A percentile compares a stretch with the other conserved stretches of the same genome.
Conservation (phyloP, 2,888 invertebrate genomes). For the Perizoma affinitatum region DNA sequence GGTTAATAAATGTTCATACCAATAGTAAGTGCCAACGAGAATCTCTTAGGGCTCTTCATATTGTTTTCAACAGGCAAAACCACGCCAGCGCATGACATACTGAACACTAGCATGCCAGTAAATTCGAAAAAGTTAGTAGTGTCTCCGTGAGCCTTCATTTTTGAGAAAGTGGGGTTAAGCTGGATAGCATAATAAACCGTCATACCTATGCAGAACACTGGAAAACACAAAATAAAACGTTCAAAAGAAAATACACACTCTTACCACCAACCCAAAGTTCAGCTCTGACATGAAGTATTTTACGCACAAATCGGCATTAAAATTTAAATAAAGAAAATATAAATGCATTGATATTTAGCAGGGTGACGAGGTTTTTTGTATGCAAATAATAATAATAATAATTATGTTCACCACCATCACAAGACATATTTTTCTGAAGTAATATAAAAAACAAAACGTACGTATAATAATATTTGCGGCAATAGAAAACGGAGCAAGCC, state of each 20-base stretch:
- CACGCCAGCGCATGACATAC: conserved; percentile 76
- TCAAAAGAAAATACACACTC: too few species aligned
- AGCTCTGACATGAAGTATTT: too few species aligned
- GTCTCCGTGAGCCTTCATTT: conserved; percentile 33
- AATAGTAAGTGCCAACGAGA: conserved; percentile 40
- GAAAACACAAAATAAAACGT: conserved; percentile 28
- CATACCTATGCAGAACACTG: conserved; percentile 54
- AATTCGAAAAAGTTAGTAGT: conserved; percentile 54
- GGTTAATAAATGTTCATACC: conserved; percentile 47
- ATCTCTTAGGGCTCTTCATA: conserved; percentile 60
- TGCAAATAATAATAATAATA: too few species aligned
- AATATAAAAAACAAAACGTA: conserved; percentile 41
- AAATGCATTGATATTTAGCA: too few species aligned
- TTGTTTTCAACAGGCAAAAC: conserved; percentile 66
- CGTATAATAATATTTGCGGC: conserved; percentile 57
- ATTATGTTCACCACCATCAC: too few species aligned
- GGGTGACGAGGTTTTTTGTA: too few species aligned
- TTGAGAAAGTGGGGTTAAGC: conserved; percentile 51
- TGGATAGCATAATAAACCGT: conserved; percentile 53
- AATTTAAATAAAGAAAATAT: too few species aligned
- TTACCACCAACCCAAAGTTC: too few species aligned
- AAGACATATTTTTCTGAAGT: too few species aligned
- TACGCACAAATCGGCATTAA: too few species aligned
- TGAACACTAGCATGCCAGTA: conserved; percentile 82
- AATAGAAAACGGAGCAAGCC: conserved; percentile 65